These are phyloP conservation scores for Ceratosolen fusciceps DNA, from an alignment of 1,140 invertebrate genomes.

Conservation along the genomic window DNA sequence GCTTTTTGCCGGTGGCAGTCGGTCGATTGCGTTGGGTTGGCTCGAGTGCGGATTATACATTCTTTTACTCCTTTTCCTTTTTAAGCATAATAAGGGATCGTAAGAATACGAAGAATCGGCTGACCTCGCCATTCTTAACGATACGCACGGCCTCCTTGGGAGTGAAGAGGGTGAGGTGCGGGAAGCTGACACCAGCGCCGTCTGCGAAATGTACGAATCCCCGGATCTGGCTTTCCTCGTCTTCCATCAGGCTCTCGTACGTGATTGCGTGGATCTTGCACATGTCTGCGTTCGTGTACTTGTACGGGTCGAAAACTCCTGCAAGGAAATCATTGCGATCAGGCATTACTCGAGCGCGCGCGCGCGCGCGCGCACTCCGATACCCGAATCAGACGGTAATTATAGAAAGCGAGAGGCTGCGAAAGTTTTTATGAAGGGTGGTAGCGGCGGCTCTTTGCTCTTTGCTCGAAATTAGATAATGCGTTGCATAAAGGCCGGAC, in stretches of 20 bases:
- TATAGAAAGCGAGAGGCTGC: too few relatives aligned
- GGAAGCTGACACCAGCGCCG: slow-evolving; percentile 80
- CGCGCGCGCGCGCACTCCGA: too few relatives aligned
- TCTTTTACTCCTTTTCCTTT: background rate
- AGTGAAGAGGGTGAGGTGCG: slow-evolving; percentile 82
- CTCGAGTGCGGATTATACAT: too few relatives aligned
- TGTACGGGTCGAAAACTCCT: slow-evolving; percentile 86
- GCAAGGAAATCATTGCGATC: slow-evolving; percentile 28
- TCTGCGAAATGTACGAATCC: slow-evolving; percentile 83
- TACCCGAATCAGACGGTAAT: too few relatives aligned
- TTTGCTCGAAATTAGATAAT: background rate
- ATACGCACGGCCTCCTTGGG: slow-evolving; percentile 83
- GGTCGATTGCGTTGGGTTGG: too few relatives aligned
- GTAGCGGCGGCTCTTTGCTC: too few relatives aligned
- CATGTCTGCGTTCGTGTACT: slow-evolving; percentile 84
- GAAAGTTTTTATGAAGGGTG: too few relatives aligned
- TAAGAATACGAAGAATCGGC: background rate
- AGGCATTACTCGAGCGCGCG: too few relatives aligned
- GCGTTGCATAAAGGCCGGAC: too few relatives aligned
- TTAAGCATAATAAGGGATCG: background rate
- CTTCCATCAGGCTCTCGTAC: slow-evolving; percentile 86
- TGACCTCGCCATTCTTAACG: slow-evolving; percentile 84
- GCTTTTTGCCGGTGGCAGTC: too few relatives aligned
- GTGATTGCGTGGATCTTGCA: slow-evolving; percentile 83
- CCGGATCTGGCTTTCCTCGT: slow-evolving; percentile 83